Conservation (phyloP, 2,888 invertebrate species). For the Acleris cristana region DNA sequence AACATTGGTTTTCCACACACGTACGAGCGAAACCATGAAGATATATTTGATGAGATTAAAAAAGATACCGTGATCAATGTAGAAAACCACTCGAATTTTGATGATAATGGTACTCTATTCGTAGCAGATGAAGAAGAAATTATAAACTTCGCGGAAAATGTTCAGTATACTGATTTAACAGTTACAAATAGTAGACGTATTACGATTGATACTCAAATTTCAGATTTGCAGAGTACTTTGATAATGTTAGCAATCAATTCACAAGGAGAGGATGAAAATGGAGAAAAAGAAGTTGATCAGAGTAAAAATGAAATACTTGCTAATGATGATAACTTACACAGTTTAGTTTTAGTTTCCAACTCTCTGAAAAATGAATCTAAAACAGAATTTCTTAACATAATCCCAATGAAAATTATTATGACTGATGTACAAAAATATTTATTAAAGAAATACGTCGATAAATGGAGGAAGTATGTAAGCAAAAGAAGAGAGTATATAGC, state of each 20-base stretch:
- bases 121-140: constrained; percentile 43
- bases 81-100: constrained; percentile 29
- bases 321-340: constrained; percentile 2
- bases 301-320: constrained; percentile 21
- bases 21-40: constrained; percentile 44
- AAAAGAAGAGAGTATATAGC: constrained; percentile 55
- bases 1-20: background rate
- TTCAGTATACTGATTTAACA: constrained; percentile 47
- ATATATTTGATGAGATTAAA: constrained; percentile 56
- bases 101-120: constrained; percentile 36
- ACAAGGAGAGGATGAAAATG: constrained; percentile 47
- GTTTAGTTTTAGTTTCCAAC: constrained; percentile 21
- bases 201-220: constrained; percentile 41
- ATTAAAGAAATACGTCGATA: constrained; percentile 60
- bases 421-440: constrained; percentile 52
- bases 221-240: constrained; percentile 65
- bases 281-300: constrained; percentile 39
- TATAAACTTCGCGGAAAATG: constrained; percentile 45
- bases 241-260: constrained; percentile 69
- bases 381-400: constrained; percentile 53
- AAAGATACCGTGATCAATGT: constrained; percentile 40
- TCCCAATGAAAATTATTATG: constrained; percentile 56
- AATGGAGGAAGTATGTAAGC: constrained; percentile 64
- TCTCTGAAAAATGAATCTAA: constrained; percentile 34
- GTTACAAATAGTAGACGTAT: constrained; percentile 36